Conservation (phyloP, 1,140 invertebrate genomes). For the Tribolium castaneum region DNA sequence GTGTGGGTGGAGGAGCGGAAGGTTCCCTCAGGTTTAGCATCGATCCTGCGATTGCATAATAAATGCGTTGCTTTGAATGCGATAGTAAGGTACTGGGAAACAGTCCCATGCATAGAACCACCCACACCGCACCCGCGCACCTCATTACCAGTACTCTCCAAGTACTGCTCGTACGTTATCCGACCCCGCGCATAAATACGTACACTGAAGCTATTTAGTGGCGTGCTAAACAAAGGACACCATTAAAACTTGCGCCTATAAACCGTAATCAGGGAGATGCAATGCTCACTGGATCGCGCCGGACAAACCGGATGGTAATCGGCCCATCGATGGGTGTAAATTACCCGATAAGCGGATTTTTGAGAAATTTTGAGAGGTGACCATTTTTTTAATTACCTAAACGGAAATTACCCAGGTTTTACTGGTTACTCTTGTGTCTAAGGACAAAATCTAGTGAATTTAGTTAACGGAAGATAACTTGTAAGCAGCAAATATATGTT, state of each 20-base stretch:
- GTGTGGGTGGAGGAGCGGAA: too few species aligned
- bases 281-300: constrained; percentile 9
- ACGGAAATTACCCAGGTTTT: too few species aligned
- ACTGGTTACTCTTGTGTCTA: too few species aligned
- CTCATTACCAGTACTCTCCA: constrained; percentile 48
- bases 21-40: neutral
- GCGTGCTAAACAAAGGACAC: constrained; percentile 51
- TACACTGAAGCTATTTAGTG: constrained; percentile 48
- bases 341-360: neutral
- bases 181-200: constrained; percentile 47
- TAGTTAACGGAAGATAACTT: too few species aligned
- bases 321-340: neutral
- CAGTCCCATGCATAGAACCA: constrained; percentile 33
- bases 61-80: neutral
- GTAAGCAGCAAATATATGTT: too few species aligned
- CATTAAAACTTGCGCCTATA: constrained; percentile 49
- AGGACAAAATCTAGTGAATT: too few species aligned
- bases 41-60: constrained; percentile 18
- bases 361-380: neutral
- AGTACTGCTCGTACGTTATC: constrained; percentile 44
- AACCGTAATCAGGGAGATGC: constrained; percentile 46
- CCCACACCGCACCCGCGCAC: constrained; percentile 51
- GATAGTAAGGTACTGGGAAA: neutral
- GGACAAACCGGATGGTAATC: constrained; percentile 16
- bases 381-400: neutral